Percentiles rank a stretch among this genome's conserved stretches.
These are phyloP conservation scores for Lathronympha strigana DNA, from an alignment of 2,888 invertebrate species.

Conservation along the genomic window DNA sequence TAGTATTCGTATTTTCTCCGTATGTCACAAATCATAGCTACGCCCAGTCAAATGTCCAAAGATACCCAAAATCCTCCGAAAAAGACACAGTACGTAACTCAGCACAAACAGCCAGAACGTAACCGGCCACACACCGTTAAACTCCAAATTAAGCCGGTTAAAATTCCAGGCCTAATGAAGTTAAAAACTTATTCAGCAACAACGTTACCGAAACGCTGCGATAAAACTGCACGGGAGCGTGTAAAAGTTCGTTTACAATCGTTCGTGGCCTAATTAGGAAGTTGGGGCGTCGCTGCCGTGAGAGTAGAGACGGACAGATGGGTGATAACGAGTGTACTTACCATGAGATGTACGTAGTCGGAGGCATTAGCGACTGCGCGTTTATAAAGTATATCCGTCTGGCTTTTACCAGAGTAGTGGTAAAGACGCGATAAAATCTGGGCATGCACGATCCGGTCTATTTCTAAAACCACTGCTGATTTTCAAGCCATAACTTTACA, in stretches of 20 bases:
- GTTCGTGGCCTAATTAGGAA: slow-evolving; percentile 71
- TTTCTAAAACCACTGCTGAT: too few relatives aligned
- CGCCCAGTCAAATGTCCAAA: too few relatives aligned
- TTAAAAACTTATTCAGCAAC: slow-evolving; percentile 40
- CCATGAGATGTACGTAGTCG: too few relatives aligned
- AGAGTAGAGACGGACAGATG: slow-evolving; percentile 24
- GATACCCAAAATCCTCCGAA: too few relatives aligned
- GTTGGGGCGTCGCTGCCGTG: slow-evolving; percentile 52
- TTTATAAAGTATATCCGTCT: too few relatives aligned
- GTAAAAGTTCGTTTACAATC: slow-evolving; percentile 59
- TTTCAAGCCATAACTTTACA: too few relatives aligned
- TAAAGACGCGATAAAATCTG: too few relatives aligned
- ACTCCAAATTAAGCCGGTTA: slow-evolving; percentile 21
- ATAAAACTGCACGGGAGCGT: slow-evolving; percentile 41
- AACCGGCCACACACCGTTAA: not conserved
- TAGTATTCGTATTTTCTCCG: too few relatives aligned
- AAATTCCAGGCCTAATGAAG: slow-evolving; percentile 31
- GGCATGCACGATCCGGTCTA: too few relatives aligned
- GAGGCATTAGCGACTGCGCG: too few relatives aligned
- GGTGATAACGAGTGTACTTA: not conserved
- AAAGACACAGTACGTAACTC: not conserved
- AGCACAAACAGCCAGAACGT: not conserved
- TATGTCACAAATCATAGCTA: too few relatives aligned
- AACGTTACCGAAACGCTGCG: slow-evolving; percentile 41
- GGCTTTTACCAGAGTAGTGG: too few relatives aligned